Evolutionary conservation across 1,140 invertebrate genomes (phyloP), one percentile per base, ranked within the genome.

Genomic region (Thaumatotibia leucotreta): DNA sequence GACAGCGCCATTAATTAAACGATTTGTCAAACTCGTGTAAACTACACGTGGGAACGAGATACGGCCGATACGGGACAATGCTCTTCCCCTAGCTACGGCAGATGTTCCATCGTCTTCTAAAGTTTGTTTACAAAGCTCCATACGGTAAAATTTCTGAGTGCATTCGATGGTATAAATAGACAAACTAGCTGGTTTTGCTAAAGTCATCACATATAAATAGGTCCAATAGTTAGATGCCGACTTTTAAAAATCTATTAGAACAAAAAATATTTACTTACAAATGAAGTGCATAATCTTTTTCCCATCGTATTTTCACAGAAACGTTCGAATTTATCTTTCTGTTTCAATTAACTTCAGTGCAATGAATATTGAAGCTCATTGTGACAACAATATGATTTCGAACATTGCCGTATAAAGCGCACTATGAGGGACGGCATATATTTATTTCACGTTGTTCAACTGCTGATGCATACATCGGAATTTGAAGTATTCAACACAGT

Each of bases 1-100:
- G 52, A 58, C 52, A 58, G 14, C 52, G 17, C 24, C 14, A 58
- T 58, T 58, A 58, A 58, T 58, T 58, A 29, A 58, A 58, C 52
- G 27, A 58, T 58, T 58, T 58, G 52, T 58, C 52, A 58, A 58
- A 58, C 52, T 58, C 52, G 52, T 58, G 52, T 58, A 58, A 58
- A 58, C 52, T 58, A 31, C 52, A 58, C 52, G 52, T 58, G 52
- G 27, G 52, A 31, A 31, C 27, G 10, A 17, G 20, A 17, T 29
- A 11, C 23, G 52, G 14, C n/a, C n/a, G 52, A 58, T 24, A 14
- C n/a, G 52, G 24, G 24, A 58, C 6, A 58, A 58, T 27, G 52
- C 52, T 4, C 5, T 24, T 11, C 23, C 23, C 52, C n/a, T 27
- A 31, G 52, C 52, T 45, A 27, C 52, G 52, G 52, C 52, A 58